Conservation (phyloP, 2,888 invertebrate species). For the Clusia tigrina region DNA sequence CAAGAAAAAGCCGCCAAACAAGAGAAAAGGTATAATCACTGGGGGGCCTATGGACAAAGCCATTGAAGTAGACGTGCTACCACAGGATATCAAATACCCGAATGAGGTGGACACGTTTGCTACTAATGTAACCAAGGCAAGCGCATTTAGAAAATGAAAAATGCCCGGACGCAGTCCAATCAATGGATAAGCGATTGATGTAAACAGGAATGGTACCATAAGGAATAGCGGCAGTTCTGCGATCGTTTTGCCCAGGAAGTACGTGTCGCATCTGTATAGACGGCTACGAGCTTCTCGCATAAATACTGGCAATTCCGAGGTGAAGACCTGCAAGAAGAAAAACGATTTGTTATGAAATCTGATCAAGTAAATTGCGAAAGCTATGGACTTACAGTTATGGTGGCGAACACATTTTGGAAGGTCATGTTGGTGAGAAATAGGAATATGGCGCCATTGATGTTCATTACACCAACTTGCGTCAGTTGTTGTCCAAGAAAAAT, state of each 20-base stretch:
- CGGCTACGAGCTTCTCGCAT: constrained; percentile 88
- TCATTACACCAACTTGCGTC: constrained; percentile 90
- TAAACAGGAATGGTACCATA: constrained; percentile 83
- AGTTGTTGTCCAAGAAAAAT: constrained; percentile 85
- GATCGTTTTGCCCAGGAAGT: constrained; percentile 89
- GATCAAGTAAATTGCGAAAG: too few relatives aligned
- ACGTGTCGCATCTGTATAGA: constrained; percentile 90
- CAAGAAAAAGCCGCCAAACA: constrained; percentile 96
- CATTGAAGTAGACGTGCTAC: constrained; percentile 83
- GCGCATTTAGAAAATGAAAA: constrained; percentile 76
- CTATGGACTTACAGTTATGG: constrained; percentile 87
- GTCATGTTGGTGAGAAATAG: constrained; percentile 92
- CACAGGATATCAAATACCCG: constrained; percentile 90
- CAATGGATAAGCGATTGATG: constrained; percentile 85
- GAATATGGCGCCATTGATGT: constrained; percentile 92
- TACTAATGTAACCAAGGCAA: constrained; percentile 79
- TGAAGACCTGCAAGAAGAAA: constrained; percentile 75
- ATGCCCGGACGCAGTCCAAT: constrained; percentile 80
- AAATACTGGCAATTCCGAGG: constrained; percentile 88
- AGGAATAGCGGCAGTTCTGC: constrained; percentile 90
- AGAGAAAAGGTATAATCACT: constrained; percentile 88
- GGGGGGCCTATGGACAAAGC: constrained; percentile 92
- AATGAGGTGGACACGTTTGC: constrained; percentile 90
- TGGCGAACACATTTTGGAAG: constrained; percentile 94
- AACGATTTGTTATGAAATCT: not conserved